Conservation (phyloP, 2,888 invertebrate genomes). For the Campoplex nolae region DNA sequence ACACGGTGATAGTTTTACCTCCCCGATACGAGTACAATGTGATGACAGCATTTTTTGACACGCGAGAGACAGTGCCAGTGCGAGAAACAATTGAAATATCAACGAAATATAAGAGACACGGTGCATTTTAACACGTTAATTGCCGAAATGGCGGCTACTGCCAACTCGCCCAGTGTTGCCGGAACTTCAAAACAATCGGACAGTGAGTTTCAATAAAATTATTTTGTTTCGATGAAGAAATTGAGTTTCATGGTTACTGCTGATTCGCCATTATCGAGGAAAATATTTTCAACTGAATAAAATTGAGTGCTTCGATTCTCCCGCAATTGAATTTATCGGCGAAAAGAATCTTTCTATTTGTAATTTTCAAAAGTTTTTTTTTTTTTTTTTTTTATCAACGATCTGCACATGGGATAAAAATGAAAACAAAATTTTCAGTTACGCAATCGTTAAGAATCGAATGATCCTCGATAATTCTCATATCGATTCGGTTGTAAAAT, state of each 20-base stretch:
- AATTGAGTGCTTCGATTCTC: not conserved
- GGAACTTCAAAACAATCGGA: slow-evolving; percentile 78
- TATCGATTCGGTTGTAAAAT: not conserved
- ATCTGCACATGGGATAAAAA: not conserved
- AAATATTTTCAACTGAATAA: not conserved
- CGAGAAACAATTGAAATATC: not conserved
- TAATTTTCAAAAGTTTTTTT: not conserved
- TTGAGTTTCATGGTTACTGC: not conserved
- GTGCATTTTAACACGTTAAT: slow-evolving; percentile 7
- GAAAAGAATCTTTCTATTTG: not conserved
- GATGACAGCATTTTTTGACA: not conserved
- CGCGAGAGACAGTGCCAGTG: not conserved
- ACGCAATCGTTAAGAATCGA: not conserved
- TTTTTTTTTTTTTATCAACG: not conserved
- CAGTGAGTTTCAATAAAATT: slow-evolving; percentile 72
- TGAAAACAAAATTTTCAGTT: not conserved
- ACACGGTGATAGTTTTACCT: not conserved
- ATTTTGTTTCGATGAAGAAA: not conserved
- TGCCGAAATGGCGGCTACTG: slow-evolving; percentile 42
- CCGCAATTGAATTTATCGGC: not conserved
- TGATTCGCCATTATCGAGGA: not conserved
- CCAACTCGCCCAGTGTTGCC: slow-evolving; percentile 72
- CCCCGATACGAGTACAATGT: not conserved
- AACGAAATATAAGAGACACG: not conserved
- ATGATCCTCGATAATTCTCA: not conserved